Percentiles rank a stretch among this genome's conserved stretches.
phyloP scores from a whole-genome alignment of 64 coral and sea anemone species.

The Pocillopora damicornis region DNA sequence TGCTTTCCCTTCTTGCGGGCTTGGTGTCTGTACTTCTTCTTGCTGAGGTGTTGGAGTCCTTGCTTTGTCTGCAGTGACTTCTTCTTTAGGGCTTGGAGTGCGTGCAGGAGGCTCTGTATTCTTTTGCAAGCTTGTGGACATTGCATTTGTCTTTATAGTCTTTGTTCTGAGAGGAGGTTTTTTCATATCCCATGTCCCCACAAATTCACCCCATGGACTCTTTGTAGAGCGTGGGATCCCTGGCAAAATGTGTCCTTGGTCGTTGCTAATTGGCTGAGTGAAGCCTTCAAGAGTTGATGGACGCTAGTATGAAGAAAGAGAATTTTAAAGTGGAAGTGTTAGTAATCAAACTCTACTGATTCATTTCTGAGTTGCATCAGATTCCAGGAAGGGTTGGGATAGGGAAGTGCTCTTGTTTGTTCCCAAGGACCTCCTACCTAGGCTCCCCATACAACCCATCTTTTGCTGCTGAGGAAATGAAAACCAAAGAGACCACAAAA shows the following conservation, averaged over 20 bases:
- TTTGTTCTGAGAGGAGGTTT: slow-evolving; percentile 68
- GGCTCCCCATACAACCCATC: too few relatives aligned
- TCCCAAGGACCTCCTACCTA: too few relatives aligned
- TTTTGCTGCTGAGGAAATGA: too few relatives aligned
- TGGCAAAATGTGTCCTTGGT: slow-evolving; percentile 78
- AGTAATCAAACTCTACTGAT: too few relatives aligned
- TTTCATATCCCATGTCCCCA: slow-evolving; percentile 90
- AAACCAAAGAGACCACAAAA: too few relatives aligned
- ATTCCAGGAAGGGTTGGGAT: too few relatives aligned
- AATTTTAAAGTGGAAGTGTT: neutral
- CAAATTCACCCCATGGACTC: slow-evolving; percentile 91
- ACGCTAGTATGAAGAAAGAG: slow-evolving; percentile 49
- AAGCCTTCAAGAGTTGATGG: slow-evolving; percentile 91
- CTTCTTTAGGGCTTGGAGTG: slow-evolving; percentile 7
- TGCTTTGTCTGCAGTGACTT: neutral
- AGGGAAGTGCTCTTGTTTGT: too few relatives aligned
- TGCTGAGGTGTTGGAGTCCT: slow-evolving; percentile 27
- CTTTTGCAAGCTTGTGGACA: neutral
- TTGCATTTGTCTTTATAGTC: slow-evolving; percentile 77
- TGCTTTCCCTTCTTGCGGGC: slow-evolving; percentile 33
- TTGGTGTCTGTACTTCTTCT: slow-evolving; percentile 59
- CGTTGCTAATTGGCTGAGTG: slow-evolving; percentile 80
- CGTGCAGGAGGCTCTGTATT: too few relatives aligned
- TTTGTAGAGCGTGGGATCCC: slow-evolving; percentile 76
- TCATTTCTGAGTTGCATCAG: too few relatives aligned